phyloP scores from a whole-genome alignment of 2,888 invertebrate species.

The Esperia sulphurella region DNA sequence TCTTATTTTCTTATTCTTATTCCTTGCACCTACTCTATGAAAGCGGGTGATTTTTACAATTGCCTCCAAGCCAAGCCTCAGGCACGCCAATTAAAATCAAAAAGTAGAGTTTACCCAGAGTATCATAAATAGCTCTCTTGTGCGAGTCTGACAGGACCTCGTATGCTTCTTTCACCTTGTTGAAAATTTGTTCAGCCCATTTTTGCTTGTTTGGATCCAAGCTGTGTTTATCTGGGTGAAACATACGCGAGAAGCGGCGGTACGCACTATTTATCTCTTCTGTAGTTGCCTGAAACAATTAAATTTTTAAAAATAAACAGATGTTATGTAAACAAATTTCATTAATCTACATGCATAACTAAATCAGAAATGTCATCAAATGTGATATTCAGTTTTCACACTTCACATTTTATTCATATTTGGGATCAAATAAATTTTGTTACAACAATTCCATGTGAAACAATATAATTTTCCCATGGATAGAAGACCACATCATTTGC shows the following conservation, averaged over 20 bases:
- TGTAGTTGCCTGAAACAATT: constrained; percentile 84
- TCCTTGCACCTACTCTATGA: too few species aligned
- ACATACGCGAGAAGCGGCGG: constrained; percentile 92
- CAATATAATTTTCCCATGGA: too few species aligned
- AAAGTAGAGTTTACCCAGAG: constrained; percentile 57
- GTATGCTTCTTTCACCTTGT: constrained; percentile 95
- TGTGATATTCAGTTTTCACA: too few species aligned
- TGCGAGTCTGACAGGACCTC: constrained; percentile 97
- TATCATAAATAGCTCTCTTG: constrained; percentile 96
- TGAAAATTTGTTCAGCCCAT: constrained; percentile 95
- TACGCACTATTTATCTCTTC: constrained; percentile 98
- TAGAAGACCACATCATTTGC: too few species aligned
- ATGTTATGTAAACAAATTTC: too few species aligned
- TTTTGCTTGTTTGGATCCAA: constrained; percentile 88
- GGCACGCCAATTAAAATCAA: neutral
- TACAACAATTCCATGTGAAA: too few species aligned
- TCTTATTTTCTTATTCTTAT: too few species aligned
- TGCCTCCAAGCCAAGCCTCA: neutral
- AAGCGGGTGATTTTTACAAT: neutral
- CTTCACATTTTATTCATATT: too few species aligned
- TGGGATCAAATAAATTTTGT: too few species aligned
- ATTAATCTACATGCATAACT: too few species aligned
- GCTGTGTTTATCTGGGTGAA: constrained; percentile 98
- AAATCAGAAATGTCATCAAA: too few species aligned
- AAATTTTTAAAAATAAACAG: too few species aligned